Base-by-base conservation (phyloP, 2,113 vertebrate species). In the Anhinga rufa region DNA sequence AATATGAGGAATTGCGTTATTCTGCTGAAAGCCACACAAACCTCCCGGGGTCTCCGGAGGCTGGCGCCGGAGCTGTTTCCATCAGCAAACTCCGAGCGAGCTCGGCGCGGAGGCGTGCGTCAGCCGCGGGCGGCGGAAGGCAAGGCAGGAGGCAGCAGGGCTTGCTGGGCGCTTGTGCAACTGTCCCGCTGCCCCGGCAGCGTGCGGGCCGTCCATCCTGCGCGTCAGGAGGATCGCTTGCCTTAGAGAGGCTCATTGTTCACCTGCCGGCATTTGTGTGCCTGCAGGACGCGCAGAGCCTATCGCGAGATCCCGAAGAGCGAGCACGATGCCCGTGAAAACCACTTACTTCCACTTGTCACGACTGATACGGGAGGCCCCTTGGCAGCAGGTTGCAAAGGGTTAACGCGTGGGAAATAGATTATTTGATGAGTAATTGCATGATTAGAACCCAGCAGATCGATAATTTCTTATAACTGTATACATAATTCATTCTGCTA, bases 1-100 rank as follows among this genome's bases (percentile, higher is more conserved):
- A 98, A 97, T 90, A 97, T 74, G 93, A 96, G 97, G 97, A 94
- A 97, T 97, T 92, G 96, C 90, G 95, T 97, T 95, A 96, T 92
- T 95, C 91, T 92, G 91, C 95, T 80, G 94, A 92, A 96, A 97
- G 94, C 69, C 92, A 96, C 86, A 82, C 84, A 87, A 76, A 46
- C 38, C 93, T 93, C 3, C 10, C 0, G 1, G 25, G 40, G 65
- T 97, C 97, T 94, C 97, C 16, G 9, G 81, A 29, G 97, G 93
- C 62, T 55, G 81, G 88, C 87, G 71, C 75, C 22, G 10, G 94
- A 97, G 97, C 64, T 26, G 46, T 95, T 98, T 96, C 97, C 89
- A 84, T 68, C 81, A 86, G 93, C 52, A 91, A 69, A 80, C 78
- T 86, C 18, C 7, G 48, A 66, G 88, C 3, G 79, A 97, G 88